phyloP scores from a whole-genome alignment of 1,140 invertebrate genomes.

The Pomacea maculata region DNA sequence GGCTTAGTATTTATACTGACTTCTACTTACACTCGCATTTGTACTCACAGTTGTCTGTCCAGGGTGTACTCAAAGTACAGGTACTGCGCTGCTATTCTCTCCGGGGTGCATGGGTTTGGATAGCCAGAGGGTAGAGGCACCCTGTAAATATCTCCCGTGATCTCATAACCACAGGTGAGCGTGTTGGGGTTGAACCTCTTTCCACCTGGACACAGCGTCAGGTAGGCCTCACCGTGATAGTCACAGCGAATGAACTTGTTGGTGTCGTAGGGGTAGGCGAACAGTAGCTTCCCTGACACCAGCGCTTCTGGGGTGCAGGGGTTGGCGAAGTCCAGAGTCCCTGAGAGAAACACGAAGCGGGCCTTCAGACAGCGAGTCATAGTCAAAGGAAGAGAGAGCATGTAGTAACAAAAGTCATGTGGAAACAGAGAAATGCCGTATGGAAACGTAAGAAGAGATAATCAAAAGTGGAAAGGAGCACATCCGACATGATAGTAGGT shows the following conservation, averaged over 20 bases:
- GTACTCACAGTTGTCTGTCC: slow-evolving; percentile 23
- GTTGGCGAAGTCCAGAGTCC: slow-evolving; percentile 2
- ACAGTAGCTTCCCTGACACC: neutral
- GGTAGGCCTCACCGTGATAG: slow-evolving; percentile 11
- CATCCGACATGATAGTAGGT: too few species aligned
- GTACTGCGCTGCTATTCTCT: slow-evolving; percentile 35
- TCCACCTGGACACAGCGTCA: slow-evolving; percentile 21
- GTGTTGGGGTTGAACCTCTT: slow-evolving; percentile 8
- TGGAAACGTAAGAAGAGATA: too few species aligned
- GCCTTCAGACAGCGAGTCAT: too few species aligned
- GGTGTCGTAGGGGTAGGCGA: slow-evolving; percentile 10
- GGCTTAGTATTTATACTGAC: too few species aligned
- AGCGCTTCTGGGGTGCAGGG: slow-evolving; percentile 18
- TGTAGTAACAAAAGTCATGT: too few species aligned
- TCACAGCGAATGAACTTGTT: slow-evolving; percentile 25
- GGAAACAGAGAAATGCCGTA: too few species aligned
- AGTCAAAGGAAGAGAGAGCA: too few species aligned
- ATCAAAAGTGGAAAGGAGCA: too few species aligned
- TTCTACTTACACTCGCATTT: too few species aligned
- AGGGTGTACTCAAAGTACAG: slow-evolving; percentile 38
- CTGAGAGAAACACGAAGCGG: neutral
- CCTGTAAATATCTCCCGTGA: neutral
- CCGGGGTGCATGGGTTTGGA: slow-evolving; percentile 40
- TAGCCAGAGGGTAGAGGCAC: slow-evolving; percentile 4
- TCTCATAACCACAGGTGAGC: slow-evolving; percentile 5